Evolutionary conservation across 2,888 invertebrate species (phyloP), one percentile per base, ranked within the genome.

Genomic region (Microchrysa polita): DNA sequence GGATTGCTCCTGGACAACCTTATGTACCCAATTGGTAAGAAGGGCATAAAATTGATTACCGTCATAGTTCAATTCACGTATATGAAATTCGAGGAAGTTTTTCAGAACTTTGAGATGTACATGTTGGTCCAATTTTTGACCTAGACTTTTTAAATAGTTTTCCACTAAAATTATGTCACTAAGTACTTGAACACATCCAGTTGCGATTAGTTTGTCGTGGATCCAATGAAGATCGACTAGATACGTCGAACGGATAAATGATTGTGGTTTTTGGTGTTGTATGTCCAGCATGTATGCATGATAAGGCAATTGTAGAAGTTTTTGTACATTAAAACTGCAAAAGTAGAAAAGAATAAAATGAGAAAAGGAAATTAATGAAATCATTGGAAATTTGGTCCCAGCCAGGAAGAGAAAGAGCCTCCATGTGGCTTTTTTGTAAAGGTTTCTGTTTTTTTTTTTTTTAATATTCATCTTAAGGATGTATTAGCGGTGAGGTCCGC

Each of bases 31-130:
- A 78, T 82, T 85, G 80, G 86, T 88, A 76, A 92, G 84, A 76
- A 94, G 89, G 2, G 94, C 90, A 79, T 91, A 93, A 79, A 95
- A 90, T 83, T 96, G 95, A 79, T 91, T 87, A 42, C 93, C 93
- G 82, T 95, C 95, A 79, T 93, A 92, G 79, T 90, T 91, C 72
- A 96, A 85, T 16, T 93, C 91, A 79, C 88, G 88, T 5, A 92
- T 89, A 79, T 92, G 90, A 0, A 88, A 87, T 83, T 91, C 91
- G 74, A 95, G 87, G 75, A 93, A 89, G 77, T 91, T 89, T 79
- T 90, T 89, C 2, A 93, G 82, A 65, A 90, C 83, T 67, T 86
- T 86, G 52, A 91, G 83, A 79, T 88, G 86, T 80, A 42, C n/a
- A 22, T 73, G 40, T 60, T 61, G 10, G 79, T 85, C 85, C 22